A percentile compares a stretch with the other conserved stretches of the same genome.
These are phyloP conservation scores for Rattus rattus DNA, from an alignment of 2,113 vertebrate species.

Conservation along the genomic window DNA sequence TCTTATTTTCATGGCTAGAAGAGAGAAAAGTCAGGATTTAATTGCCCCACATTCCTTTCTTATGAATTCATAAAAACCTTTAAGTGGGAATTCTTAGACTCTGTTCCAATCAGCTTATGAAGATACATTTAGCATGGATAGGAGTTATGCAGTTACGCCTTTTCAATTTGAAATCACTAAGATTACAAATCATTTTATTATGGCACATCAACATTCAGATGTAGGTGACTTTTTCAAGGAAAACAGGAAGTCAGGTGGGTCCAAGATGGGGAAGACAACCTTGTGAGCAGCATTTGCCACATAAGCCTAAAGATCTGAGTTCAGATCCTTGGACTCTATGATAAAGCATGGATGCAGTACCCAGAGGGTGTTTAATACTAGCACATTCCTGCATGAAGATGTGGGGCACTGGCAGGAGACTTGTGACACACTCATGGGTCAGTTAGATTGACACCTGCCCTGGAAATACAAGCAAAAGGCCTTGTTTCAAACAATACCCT, in stretches of 20 bases:
- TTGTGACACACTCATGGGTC: neutral
- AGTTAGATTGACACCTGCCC: neutral
- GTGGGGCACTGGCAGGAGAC: neutral
- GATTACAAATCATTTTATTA: neutral
- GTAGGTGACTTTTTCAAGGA: neutral
- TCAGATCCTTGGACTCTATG: neutral
- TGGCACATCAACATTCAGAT: neutral
- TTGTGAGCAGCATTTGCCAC: neutral
- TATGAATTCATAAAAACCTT: neutral
- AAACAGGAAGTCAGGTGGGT: neutral
- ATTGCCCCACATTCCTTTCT: neutral
- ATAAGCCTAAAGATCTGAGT: neutral
- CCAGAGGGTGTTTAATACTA: neutral
- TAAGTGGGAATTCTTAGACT: neutral
- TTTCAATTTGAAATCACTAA: neutral
- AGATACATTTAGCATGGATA: too few relatives aligned
- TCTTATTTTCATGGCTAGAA: neutral
- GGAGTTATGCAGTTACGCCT: neutral
- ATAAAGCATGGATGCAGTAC: neutral
- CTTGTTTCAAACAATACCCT: neutral
- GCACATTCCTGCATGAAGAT: neutral
- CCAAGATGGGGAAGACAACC: neutral
- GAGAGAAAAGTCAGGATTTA: neutral
- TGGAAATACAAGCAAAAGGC: neutral
- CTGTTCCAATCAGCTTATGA: too few relatives aligned